Base-by-base conservation (phyloP, 2,888 invertebrate genomes). In the Watsonalla cultraria region DNA sequence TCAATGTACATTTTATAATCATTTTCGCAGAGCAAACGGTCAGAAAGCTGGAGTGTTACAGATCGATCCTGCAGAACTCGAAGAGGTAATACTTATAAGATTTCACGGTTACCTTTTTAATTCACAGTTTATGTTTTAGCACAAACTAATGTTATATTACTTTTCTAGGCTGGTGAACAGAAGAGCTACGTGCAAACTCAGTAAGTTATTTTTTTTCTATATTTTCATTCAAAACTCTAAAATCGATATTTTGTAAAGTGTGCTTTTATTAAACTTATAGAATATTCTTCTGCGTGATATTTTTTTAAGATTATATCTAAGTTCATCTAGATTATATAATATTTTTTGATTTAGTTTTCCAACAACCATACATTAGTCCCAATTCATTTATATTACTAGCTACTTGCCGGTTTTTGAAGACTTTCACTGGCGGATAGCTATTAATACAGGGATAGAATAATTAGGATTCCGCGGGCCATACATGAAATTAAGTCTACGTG, bases 131-230 rank as follows among this genome's bases (percentile, higher is more conserved):
- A 24, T 24, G 2, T 24, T 1, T 4, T 24, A 2, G 24, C 24
- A 4, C 24, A 24, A 24, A 24, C 24, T 24, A 15, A 7, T 51
- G 33, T 49, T 52, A 35, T 15, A 55, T 47, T 57, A 46, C 54
- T 42, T 55, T 73, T 72, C 33, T 70, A 84, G 84, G 76, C 76
- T 7, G 11, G 55, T 6, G 78, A 78, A 5, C 64, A 54, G 7
- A 82, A 82, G 66, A 85, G 79, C 47, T 80, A 75, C 54, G 62
- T 87, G 2, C 79, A 86, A 58, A 72, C 63, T 13, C 87, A 88
- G 88, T 88, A 59, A 81, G 88, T 81, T 46, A 35, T 34, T 52
- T 33, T 37, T 46, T 46, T 47, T 46, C 13, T 15, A 24, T 9
- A 47, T 47, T 49, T 42, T 13, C 51, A n/a, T 33, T 14, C 9